Evolutionary conservation across 2,113 vertebrate genomes (phyloP).

Genomic region (Erythrolamprus reginae): DNA sequence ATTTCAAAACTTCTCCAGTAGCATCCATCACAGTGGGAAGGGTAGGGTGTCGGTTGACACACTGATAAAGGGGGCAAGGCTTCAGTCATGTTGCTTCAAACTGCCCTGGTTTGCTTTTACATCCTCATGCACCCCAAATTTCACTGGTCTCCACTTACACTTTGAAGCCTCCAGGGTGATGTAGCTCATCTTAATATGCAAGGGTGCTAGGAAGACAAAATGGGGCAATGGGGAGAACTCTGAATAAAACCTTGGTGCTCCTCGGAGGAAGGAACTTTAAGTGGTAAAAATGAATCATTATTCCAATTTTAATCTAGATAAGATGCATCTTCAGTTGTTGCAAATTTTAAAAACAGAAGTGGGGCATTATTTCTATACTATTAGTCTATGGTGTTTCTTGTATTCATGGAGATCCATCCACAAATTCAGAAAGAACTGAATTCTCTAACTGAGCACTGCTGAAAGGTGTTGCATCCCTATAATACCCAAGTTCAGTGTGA

Average conservation of each 20-base stretch:
- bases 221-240: not conserved
- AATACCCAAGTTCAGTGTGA: not conserved
- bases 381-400: not conserved
- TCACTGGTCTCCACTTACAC: not conserved
- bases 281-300: not conserved
- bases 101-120: not conserved
- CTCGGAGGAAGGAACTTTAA: not conserved
- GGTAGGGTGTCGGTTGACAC: not conserved
- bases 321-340: not conserved
- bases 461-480: not conserved
- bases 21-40: not conserved
- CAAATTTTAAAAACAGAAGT: not conserved
- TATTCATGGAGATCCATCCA: not conserved
- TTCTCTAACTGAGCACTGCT: not conserved
- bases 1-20: not conserved
- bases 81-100: not conserved
- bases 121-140: not conserved
- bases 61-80: not conserved
- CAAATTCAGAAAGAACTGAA: not conserved
- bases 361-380: not conserved
- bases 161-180: not conserved
- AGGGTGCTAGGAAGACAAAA: not conserved
- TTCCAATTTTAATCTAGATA: not conserved
- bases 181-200: not conserved
- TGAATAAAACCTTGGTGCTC: not conserved